Conservation (phyloP, 2,797 vertebrate genomes). For the Otolemur crassicaudatus region DNA sequence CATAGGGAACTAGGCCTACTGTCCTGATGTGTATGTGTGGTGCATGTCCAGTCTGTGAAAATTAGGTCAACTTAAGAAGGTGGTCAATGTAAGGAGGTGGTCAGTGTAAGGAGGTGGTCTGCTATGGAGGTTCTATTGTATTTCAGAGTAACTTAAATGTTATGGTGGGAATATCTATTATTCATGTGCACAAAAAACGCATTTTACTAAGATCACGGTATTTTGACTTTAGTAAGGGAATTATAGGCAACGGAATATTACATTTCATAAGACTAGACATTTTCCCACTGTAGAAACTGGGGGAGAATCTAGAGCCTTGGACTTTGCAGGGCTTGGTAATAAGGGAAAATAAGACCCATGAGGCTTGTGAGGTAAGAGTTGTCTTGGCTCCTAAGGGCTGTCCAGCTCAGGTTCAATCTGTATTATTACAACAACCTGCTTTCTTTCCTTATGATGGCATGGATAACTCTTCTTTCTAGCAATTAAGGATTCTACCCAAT, state of each 20-base stretch:
- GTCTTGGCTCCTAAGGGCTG: background rate
- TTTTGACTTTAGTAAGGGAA: background rate
- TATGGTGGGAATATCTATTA: background rate
- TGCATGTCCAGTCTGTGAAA: too few species aligned
- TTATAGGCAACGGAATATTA: background rate
- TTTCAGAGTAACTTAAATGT: constrained; percentile 5
- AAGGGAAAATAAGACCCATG: background rate
- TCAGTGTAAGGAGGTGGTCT: too few species aligned
- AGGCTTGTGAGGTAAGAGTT: background rate
- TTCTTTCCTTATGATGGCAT: background rate
- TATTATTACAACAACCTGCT: background rate
- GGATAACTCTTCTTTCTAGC: background rate
- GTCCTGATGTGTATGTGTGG: too few species aligned
- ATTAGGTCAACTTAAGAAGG: too few species aligned
- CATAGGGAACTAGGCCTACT: too few species aligned
- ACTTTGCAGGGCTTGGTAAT: background rate
- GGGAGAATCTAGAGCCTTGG: background rate
- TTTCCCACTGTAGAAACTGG: background rate
- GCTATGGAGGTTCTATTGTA: background rate
- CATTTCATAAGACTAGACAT: background rate
- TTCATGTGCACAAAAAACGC: background rate
- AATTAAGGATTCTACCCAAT: background rate
- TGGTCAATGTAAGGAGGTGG: too few species aligned
- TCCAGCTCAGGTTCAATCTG: background rate
- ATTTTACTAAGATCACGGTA: background rate